A percentile compares a stretch with the other conserved stretches of the same genome.
These are phyloP conservation scores for Drosophila paramelanica DNA, from an alignment of 2,888 invertebrate species.

Conservation along the genomic window DNA sequence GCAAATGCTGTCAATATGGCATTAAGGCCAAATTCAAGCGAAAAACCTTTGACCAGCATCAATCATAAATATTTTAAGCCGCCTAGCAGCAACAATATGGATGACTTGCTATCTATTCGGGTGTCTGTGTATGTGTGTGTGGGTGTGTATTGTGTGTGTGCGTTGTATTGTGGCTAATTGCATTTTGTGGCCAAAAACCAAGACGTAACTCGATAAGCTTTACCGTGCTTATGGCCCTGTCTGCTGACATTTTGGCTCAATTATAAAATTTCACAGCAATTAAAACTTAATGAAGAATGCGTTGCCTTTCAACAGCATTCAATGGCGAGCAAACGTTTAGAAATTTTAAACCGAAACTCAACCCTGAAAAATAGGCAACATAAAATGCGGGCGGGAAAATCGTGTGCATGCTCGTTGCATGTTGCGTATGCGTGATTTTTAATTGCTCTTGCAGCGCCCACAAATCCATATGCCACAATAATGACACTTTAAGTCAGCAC, in stretches of 20 bases:
- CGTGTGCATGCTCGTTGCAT: constrained; percentile 11
- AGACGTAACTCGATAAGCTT: constrained; percentile 64
- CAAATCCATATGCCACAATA: constrained; percentile 14
- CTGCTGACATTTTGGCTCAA: constrained; percentile 51
- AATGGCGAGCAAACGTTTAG: constrained; percentile 3
- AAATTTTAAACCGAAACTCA: constrained; percentile 3
- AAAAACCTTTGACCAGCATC: constrained; percentile 58
- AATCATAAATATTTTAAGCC: constrained; percentile 71
- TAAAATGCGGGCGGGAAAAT: not conserved
- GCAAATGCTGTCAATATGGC: constrained; percentile 52
- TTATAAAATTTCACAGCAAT: constrained; percentile 64
- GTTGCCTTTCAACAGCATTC: constrained; percentile 7
- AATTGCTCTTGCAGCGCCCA: constrained; percentile 42
- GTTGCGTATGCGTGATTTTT: constrained; percentile 58
- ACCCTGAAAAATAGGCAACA: constrained; percentile 33
- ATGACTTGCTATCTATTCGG: constrained; percentile 33
- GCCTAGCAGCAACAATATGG: constrained; percentile 19
- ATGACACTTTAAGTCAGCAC: constrained; percentile 24
- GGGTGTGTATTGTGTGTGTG: constrained; percentile 22
- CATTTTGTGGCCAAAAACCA: constrained; percentile 59
- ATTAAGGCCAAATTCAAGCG: constrained; percentile 35
- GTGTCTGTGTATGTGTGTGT: constrained; percentile 2
- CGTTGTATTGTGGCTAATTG: constrained; percentile 56
- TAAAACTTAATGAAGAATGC: constrained; percentile 62
- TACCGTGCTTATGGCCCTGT: constrained; percentile 25